Evolutionary conservation across 1,140 invertebrate species (phyloP).

Genomic region (Epicauta chinensis): DNA sequence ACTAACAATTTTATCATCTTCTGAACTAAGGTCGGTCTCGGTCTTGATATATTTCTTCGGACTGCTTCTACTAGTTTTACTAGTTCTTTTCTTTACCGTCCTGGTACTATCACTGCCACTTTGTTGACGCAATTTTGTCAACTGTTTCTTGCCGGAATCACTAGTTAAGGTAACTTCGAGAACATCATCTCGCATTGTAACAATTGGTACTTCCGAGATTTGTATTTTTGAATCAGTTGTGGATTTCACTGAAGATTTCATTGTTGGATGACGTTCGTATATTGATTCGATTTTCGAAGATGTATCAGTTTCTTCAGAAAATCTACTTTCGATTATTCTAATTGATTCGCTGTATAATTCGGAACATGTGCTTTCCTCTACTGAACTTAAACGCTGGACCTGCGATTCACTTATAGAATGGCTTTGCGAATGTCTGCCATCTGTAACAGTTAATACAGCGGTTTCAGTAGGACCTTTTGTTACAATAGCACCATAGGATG

Average conservation of each 20-base stretch:
- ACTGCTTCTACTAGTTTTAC: neutral
- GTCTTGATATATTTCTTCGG: constrained; percentile 10
- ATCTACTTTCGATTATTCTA: constrained; percentile 34
- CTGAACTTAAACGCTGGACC: too few relatives aligned
- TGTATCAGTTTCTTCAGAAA: constrained; percentile 35
- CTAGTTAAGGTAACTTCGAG: constrained; percentile 40
- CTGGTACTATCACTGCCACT: neutral
- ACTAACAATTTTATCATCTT: constrained; percentile 31
- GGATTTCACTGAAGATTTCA: constrained; percentile 9
- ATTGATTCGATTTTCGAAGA: constrained; percentile 16
- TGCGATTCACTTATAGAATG: too few relatives aligned
- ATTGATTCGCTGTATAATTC: constrained; percentile 19
- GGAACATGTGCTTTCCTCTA: neutral
- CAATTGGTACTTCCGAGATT: constrained; percentile 17
- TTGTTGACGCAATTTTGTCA: neutral
- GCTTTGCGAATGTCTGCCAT: too few relatives aligned
- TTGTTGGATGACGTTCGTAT: constrained; percentile 7
- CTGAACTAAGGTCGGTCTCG: constrained; percentile 36
- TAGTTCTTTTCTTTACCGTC: constrained; percentile 10
- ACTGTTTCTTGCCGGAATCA: constrained; percentile 4
- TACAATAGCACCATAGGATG: too few relatives aligned
- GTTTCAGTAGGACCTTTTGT: too few relatives aligned
- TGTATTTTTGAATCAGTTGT: constrained; percentile 1
- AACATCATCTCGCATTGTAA: constrained; percentile 42
- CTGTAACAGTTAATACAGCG: too few relatives aligned